A percentile compares a stretch with the other conserved stretches of the same genome.
Conservation (phyloP, 2,888 invertebrate genomes). For the Pristionchus maxplancki region DNA sequence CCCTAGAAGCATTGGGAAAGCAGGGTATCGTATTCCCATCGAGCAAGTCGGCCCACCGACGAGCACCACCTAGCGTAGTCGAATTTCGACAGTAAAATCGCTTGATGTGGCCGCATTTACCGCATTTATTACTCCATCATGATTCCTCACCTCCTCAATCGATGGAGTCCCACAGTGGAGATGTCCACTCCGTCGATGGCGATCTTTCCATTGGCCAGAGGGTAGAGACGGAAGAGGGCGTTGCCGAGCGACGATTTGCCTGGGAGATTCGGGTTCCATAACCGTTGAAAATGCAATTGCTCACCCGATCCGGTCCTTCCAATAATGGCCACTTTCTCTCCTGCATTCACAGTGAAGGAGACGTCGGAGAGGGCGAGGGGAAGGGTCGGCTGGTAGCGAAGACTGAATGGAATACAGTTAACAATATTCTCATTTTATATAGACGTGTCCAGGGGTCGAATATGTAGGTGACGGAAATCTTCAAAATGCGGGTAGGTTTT, state of each 20-base stretch:
- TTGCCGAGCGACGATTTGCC: conserved; percentile 83
- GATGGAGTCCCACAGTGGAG: conserved; percentile 78
- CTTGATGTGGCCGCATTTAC: too few species aligned
- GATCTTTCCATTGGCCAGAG: conserved; percentile 78
- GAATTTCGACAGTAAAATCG: too few species aligned
- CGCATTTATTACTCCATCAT: too few species aligned
- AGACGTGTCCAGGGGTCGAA: too few species aligned
- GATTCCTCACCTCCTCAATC: conserved; percentile 79
- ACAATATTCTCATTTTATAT: too few species aligned
- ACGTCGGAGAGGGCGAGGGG: conserved; percentile 81
- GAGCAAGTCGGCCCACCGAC: too few species aligned
- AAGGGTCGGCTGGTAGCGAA: conserved; percentile 80
- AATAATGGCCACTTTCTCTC: conserved; percentile 83
- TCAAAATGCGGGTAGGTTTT: too few species aligned
- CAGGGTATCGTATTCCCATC: too few species aligned
- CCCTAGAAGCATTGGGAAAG: too few species aligned
- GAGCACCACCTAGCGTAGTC: too few species aligned
- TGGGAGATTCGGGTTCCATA: conserved; percentile 54
- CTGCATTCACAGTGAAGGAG: conserved; percentile 81
- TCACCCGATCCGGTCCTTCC: conserved; percentile 82
- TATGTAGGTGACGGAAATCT: too few species aligned
- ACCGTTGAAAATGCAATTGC: neutral
- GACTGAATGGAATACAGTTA: conserved; percentile 59
- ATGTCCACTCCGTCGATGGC: conserved; percentile 72
- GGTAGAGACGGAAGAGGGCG: conserved; percentile 83